Evolutionary conservation across 2,797 vertebrate species (phyloP).

Genomic region (Enteromius treurensis): DNA sequence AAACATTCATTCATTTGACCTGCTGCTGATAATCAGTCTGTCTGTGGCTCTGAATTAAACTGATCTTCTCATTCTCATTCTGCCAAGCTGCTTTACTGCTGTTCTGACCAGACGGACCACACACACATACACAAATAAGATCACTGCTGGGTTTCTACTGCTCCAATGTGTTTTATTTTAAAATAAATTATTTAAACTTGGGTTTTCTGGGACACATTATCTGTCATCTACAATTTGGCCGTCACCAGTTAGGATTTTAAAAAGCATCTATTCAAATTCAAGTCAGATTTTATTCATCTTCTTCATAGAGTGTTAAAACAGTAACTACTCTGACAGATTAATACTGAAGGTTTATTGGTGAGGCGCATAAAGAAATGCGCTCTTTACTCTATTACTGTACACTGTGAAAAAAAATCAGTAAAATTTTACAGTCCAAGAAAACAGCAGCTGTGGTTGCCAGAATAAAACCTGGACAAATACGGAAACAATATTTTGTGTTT

Average conservation of each 20-base stretch:
- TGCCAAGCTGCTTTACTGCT: conserved; percentile 22
- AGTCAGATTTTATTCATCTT: neutral
- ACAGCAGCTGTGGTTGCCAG: too few species aligned
- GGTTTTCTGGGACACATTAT: neutral
- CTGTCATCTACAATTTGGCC: neutral
- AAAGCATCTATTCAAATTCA: neutral
- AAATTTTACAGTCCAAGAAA: too few species aligned
- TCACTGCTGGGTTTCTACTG: neutral
- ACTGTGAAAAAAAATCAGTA: too few species aligned
- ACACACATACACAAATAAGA: neutral
- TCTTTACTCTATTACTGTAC: neutral
- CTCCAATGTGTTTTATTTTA: neutral
- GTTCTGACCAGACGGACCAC: neutral
- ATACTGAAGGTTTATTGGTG: neutral
- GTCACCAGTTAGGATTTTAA: neutral
- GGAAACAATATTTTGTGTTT: too few species aligned
- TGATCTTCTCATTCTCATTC: neutral
- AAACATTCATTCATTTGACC: neutral
- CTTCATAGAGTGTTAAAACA: neutral
- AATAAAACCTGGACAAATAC: too few species aligned
- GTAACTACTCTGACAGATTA: neutral
- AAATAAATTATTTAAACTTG: neutral
- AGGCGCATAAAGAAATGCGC: neutral
- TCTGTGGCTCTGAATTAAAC: conserved; percentile 8
- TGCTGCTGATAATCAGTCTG: conserved; percentile 7